Evolutionary conservation across 1,140 invertebrate species (phyloP), one percentile per base, ranked within the genome.

Genomic region (Leucophenga varia): DNA sequence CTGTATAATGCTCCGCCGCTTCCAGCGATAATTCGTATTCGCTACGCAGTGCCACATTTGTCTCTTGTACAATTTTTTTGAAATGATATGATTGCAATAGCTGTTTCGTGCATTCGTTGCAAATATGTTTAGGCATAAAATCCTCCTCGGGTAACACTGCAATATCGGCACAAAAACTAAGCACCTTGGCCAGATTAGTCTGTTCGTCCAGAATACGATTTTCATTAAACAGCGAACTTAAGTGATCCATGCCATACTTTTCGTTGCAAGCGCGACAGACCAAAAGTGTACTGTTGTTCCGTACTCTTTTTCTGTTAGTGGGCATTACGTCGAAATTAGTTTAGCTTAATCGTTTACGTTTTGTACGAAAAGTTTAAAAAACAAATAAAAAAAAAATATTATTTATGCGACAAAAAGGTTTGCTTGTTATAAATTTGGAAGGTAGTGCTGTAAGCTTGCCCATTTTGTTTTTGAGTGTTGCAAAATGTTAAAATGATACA

Each of bases 191-290:
- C 25, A 70, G 32, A 1, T 59, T 67, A 1, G 47, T 61, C 9
- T 46, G 4, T 21, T 67, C 50, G 7, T 51, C 67, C 36, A 38
- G 36, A 18, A 67, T 32, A 0, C 41, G 4, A 0, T 50, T 49
- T 1, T 46, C 43, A 13, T 51, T 36, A 21, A 55, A 57, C n/a
- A n/a, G n/a, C n/a, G n/a, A n/a, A n/a, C n/a, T n/a, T n/a, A 1
- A 71, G 47, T 3, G 55, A 40, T 10, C 50, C 39, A 49, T 8
- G 50, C 37, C 1, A 13, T 9, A 1, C 54, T 53, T 6, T 39
- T 18, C 1, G 42, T 70, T 39, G 38, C 65, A 70, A 1, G 55
- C 47, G 3, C 65, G 65, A 18, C 65, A 70, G 1, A 41, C 10
- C 14, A n/a, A n/a, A n/a, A n/a, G n/a, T n/a, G n/a, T n/a, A n/a